Base-by-base conservation (phyloP, 2,113 vertebrate species). In the Siphamia tubifer region DNA sequence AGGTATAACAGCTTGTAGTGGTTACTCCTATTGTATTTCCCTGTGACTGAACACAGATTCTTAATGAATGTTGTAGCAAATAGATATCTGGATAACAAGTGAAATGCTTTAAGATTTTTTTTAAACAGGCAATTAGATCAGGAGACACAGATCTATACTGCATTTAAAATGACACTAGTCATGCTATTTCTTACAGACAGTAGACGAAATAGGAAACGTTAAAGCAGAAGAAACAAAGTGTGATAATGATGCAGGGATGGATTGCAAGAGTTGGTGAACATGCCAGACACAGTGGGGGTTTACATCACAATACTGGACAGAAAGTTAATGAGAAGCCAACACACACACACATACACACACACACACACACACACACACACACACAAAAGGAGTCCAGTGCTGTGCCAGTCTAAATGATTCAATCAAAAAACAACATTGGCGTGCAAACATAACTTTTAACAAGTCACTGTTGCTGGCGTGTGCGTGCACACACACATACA, bases 221-320 rank as follows among this genome's bases (percentile, higher is more conserved):
- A 4, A 16, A 61, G 61, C 65, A 45, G 66, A 48, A 28, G 39
- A 78, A 63, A 78, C 52, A 81, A 74, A 68, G 71, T 12, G 23
- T 56, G 56, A 57, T 85, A 87, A 85, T 80, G 82, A 85, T 56
- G 56, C 32, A 78, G 61, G 58, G 63, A 77, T 43, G 13, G 54
- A 67, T 58, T 68, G 76, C 34, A n/a, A 77, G 74, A 77, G 67
- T 27, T 66, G 79, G 83, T 86, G 68, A 61, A 66, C 74, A 64
- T 69, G 82, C 82, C 81, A 75, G 55, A 79, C 87, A 79, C 85
- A 69, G 81, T 55, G 2, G 79, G 87, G 77, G 82, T 63, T 81
- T 54, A 72, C 77, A 82, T 81, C 75, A 81, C 81, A 79, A 68
- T 48, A 42, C 79, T 78, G 78, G 67, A 56, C 39, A 67, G 79